Conservation (phyloP, 2,113 vertebrate species). For the Sitta europaea region DNA sequence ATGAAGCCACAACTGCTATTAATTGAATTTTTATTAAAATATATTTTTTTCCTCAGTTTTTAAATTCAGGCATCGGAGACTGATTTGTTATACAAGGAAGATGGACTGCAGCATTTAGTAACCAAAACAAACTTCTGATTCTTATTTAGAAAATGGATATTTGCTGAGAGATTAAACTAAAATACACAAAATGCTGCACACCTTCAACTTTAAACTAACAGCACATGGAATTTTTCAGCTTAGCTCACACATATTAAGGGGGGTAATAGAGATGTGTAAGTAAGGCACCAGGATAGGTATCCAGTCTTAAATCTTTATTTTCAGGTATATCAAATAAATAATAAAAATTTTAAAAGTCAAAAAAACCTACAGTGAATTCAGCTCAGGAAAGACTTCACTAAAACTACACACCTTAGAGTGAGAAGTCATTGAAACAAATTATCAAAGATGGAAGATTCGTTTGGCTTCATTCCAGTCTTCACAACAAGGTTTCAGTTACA, state of each 20-base stretch:
- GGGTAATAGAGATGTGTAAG: not conserved
- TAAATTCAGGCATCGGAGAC: not conserved
- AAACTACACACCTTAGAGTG: not conserved
- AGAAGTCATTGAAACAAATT: not conserved
- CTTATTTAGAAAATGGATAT: not conserved
- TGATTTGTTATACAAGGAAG: not conserved
- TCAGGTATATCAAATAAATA: not conserved
- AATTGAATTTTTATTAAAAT: not conserved
- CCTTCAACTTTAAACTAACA: not conserved
- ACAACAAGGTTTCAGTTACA: not conserved
- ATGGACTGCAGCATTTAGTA: not conserved
- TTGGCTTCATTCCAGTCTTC: not conserved
- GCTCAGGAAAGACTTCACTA: not conserved
- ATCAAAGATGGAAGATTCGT: not conserved
- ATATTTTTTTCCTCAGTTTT: not conserved
- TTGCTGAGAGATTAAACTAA: not conserved
- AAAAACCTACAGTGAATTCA: not conserved
- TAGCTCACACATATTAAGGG: not conserved
- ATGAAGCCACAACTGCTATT: not conserved
- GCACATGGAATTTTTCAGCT: not conserved
- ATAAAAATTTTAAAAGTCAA: not conserved
- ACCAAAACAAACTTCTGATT: not conserved
- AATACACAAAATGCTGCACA: not conserved
- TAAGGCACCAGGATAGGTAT: not conserved
- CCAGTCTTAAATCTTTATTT: slow-evolving; percentile 31